Percentiles rank a stretch among this genome's conserved stretches.
Conservation (phyloP, 2,113 vertebrate genomes). For the Forbesichthys agassizii region DNA sequence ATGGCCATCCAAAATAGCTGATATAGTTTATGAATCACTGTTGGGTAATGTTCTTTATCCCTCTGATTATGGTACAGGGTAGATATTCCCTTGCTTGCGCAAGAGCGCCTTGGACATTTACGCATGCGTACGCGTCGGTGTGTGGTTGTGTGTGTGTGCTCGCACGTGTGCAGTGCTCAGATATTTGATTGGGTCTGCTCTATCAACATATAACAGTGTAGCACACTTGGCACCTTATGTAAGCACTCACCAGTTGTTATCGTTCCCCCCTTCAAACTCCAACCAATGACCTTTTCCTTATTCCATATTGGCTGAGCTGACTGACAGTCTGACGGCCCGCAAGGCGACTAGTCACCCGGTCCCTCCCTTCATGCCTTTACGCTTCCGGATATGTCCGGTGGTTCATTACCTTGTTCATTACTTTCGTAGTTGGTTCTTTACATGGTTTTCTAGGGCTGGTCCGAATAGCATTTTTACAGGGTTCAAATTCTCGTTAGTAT, state of each 20-base stretch:
- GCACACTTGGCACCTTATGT: constrained; percentile 60
- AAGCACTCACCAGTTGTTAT: constrained; percentile 53
- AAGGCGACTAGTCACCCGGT: constrained; percentile 30
- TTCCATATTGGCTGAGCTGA: constrained; percentile 39
- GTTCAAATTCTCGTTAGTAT: too few relatives aligned
- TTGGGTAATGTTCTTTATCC: too few relatives aligned
- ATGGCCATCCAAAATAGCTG: too few relatives aligned
- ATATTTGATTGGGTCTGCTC: constrained; percentile 31
- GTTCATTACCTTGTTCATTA: background rate
- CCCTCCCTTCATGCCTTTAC: constrained; percentile 18
- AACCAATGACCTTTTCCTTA: constrained; percentile 50
- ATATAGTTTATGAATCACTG: too few relatives aligned
- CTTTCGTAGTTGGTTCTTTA: too few relatives aligned
- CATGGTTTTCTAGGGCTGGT: too few relatives aligned
- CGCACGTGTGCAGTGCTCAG: constrained; percentile 5
- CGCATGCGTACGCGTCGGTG: constrained; percentile 8
- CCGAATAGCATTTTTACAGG: too few relatives aligned
- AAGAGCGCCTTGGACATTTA: background rate
- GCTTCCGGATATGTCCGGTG: background rate
- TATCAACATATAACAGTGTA: constrained; percentile 50
- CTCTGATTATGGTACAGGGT: too few relatives aligned
- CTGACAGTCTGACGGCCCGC: constrained; percentile 30
- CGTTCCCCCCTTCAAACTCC: constrained; percentile 6
- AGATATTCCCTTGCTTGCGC: too few relatives aligned
- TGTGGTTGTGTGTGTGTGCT: background rate